These are phyloP conservation scores for Isaurus tuberculatus DNA, from an alignment of 92 coral and sea anemone species.

Conservation along the genomic window DNA sequence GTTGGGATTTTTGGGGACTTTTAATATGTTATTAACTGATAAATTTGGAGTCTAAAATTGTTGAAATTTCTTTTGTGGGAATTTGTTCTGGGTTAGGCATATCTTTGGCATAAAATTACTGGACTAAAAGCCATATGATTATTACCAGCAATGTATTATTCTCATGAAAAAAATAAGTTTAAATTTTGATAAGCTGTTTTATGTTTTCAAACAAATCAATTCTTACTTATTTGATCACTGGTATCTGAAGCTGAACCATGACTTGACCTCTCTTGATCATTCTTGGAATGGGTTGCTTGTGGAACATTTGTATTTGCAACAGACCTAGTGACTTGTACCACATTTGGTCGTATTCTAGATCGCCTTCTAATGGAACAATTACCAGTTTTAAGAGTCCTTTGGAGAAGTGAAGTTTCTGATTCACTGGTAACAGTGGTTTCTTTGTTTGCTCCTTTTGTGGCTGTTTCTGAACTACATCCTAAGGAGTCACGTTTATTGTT, in stretches of 20 bases:
- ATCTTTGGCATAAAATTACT: no score
- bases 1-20: no score
- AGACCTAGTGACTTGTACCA: constrained; percentile 57
- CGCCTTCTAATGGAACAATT: constrained; percentile 50
- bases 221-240: background rate
- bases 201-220: no score
- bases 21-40: no score
- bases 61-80: no score
- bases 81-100: no score
- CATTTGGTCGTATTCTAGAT: constrained; percentile 74
- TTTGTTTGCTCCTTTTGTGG: background rate
- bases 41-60: no score
- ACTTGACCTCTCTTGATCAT: constrained; percentile 12
- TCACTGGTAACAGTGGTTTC: background rate
- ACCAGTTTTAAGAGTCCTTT: background rate
- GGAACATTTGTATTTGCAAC: constrained; percentile 35
- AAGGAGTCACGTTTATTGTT: background rate
- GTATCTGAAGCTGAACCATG: constrained; percentile 1
- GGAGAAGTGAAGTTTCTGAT: background rate
- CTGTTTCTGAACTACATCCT: background rate
- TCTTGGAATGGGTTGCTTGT: background rate
- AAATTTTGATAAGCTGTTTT: background rate
- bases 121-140: no score
- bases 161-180: background rate
- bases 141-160: no score